phyloP scores from a whole-genome alignment of 1,140 invertebrate genomes.

The Pogonus chalceus region DNA sequence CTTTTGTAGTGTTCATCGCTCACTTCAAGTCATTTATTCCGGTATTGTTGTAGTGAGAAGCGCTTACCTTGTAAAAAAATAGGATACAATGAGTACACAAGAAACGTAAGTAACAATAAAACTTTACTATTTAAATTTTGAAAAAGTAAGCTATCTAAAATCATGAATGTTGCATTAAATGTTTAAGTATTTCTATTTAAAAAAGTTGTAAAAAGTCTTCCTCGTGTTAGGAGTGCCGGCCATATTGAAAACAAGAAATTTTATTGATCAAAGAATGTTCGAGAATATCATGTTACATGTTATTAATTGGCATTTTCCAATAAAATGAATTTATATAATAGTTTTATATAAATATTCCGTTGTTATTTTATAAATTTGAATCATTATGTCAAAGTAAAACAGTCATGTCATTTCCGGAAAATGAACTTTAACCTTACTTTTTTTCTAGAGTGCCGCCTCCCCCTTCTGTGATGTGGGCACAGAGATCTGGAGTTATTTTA shows the following conservation, averaged over 20 bases:
- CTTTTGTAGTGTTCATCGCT: not conserved
- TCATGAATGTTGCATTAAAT: no score
- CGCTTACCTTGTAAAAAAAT: not conserved
- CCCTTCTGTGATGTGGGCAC: slow-evolving; percentile 86
- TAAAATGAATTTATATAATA: not conserved
- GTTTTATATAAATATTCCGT: not conserved
- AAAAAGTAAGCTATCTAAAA: no score
- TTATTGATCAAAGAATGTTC: slow-evolving; percentile 15
- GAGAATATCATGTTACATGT: no score
- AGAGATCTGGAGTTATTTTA: slow-evolving; percentile 68
- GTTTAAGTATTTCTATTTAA: not conserved
- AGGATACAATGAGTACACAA: slow-evolving; percentile 16
- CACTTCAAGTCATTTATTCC: slow-evolving; percentile 11
- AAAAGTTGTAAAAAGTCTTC: slow-evolving; percentile 1
- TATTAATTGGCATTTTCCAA: not conserved
- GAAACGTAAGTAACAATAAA: slow-evolving; percentile 14
- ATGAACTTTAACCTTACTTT: slow-evolving; percentile 16
- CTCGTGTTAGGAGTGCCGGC: slow-evolving; percentile 13
- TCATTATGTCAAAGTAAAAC: slow-evolving; percentile 7
- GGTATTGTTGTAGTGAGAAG: slow-evolving; percentile 3
- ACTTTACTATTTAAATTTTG: not conserved
- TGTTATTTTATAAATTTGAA: not conserved
- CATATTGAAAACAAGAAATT: slow-evolving; percentile 17
- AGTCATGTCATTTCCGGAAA: slow-evolving; percentile 5
- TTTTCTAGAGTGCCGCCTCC: slow-evolving; percentile 36